Conservation (phyloP, 2,888 invertebrate genomes). For the Sthenelais limicola region DNA sequence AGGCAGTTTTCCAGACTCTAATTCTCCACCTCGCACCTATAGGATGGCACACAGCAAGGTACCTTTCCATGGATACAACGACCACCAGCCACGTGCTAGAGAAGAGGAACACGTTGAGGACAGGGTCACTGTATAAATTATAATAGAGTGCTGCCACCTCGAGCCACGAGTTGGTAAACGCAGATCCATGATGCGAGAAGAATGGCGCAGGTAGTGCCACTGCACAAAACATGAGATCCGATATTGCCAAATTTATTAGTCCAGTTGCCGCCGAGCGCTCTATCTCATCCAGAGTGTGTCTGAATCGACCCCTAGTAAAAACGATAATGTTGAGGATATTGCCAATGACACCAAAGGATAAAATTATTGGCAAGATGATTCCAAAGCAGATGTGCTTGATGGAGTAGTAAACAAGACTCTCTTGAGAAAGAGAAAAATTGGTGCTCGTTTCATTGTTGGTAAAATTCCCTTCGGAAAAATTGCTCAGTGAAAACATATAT, state of each 20-base stretch:
- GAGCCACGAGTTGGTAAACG: background rate
- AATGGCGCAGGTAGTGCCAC: conserved; percentile 23
- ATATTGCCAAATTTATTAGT: background rate
- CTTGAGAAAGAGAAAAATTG: no score
- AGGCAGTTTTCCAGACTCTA: conserved; percentile 17
- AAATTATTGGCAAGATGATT: no score
- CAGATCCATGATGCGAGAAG: conserved; percentile 6
- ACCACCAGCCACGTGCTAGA: conserved; percentile 11
- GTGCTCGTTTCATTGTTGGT: no score
- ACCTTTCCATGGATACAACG: background rate
- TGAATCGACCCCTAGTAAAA: conserved; percentile 26
- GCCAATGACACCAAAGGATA: no score
- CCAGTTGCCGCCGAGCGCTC: conserved; percentile 22
- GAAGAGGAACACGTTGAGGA: conserved; percentile 18
- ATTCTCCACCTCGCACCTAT: background rate
- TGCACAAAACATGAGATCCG: conserved; percentile 12
- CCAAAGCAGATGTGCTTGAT: no score
- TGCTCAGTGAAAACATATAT: no score
- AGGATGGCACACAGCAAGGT: conserved; percentile 10
- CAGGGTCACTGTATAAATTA: background rate
- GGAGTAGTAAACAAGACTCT: no score
- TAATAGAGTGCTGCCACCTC: conserved; percentile 9
- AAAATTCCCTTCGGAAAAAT: no score
- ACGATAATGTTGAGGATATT: conserved; percentile 35
- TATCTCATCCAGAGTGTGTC: conserved; percentile 35